phyloP scores from a whole-genome alignment of 2,888 invertebrate genomes.

The Lasioglossum leucozonium region DNA sequence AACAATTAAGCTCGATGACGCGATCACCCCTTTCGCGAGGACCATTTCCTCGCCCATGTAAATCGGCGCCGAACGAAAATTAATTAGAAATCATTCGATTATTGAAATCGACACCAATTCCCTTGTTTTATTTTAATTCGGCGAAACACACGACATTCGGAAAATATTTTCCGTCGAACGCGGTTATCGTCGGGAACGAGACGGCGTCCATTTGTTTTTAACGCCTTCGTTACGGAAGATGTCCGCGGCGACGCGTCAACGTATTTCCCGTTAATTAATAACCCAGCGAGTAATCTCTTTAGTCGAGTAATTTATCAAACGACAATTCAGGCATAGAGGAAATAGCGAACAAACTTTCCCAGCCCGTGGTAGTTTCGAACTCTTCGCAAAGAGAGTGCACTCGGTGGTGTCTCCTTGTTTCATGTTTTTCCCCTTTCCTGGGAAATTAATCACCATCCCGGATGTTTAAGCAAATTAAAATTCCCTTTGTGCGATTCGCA shows the following conservation, averaged over 20 bases:
- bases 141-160: background rate
- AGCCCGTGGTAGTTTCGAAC: background rate
- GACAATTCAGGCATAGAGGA: background rate
- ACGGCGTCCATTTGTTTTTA: background rate
- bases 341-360: background rate
- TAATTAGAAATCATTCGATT: background rate
- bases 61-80: background rate
- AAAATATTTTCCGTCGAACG: background rate
- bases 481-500: background rate
- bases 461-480: background rate
- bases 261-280: background rate
- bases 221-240: background rate
- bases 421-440: background rate
- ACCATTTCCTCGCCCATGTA: background rate
- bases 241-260: background rate
- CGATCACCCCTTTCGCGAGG: slow-evolving; percentile 14
- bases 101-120: background rate
- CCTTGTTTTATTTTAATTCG: too few species aligned
- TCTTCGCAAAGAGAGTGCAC: background rate
- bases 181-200: too few species aligned
- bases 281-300: background rate
- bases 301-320: background rate
- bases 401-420: background rate
- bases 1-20: slow-evolving; percentile 33
- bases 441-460: background rate